Percentiles rank a stretch among this genome's conserved stretches.
These are phyloP conservation scores for Lysandra coridon DNA, from an alignment of 2,888 invertebrate species.

Conservation along the genomic window DNA sequence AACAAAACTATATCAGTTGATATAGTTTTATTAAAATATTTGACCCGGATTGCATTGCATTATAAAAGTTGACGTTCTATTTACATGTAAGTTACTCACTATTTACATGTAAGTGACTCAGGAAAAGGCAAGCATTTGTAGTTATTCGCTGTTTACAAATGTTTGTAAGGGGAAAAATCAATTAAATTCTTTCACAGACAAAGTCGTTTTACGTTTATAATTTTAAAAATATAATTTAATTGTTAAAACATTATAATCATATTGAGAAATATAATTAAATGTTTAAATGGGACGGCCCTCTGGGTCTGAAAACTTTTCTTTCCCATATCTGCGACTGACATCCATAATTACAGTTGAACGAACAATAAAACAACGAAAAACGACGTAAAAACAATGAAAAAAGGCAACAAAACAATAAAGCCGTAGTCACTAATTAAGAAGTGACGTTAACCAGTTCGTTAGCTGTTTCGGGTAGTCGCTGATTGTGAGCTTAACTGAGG, in stretches of 20 bases:
- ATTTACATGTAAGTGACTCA: too few relatives aligned
- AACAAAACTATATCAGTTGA: too few relatives aligned
- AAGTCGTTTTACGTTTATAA: too few relatives aligned
- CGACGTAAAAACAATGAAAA: slow-evolving; percentile 6
- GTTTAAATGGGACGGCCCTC: neutral
- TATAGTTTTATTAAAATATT: too few relatives aligned
- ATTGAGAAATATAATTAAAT: neutral
- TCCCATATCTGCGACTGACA: slow-evolving; percentile 10
- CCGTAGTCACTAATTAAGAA: slow-evolving; percentile 67
- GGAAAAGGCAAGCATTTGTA: too few relatives aligned
- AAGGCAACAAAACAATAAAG: slow-evolving; percentile 48
- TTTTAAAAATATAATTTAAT: too few relatives aligned
- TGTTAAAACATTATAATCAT: neutral
- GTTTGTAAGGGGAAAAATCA: too few relatives aligned
- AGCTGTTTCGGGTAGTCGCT: slow-evolving; percentile 64
- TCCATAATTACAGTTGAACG: neutral
- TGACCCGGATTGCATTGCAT: too few relatives aligned
- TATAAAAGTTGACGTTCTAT: too few relatives aligned
- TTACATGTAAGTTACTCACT: too few relatives aligned
- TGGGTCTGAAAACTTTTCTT: neutral
- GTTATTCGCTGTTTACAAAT: too few relatives aligned
- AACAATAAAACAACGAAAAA: slow-evolving; percentile 10
- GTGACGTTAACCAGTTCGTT: slow-evolving; percentile 72
- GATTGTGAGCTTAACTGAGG: slow-evolving; percentile 40
- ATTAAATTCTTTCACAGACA: too few relatives aligned